Base-by-base conservation (phyloP, 2,113 vertebrate genomes). In the Oxygymnocypris stewartii region DNA sequence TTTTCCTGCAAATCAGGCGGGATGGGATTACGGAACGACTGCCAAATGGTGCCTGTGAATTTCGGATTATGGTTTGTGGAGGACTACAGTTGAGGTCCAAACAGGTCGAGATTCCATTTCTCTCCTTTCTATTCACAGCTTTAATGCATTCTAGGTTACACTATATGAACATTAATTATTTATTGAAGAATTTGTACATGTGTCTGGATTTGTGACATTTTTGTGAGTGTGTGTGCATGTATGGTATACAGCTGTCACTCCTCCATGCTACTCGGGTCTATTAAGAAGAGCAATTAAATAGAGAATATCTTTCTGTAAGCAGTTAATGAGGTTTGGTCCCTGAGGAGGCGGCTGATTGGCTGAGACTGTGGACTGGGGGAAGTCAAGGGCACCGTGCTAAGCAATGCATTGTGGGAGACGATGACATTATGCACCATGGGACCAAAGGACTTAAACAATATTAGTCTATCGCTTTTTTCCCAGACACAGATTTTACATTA, bases 181-280 rank as follows among this genome's bases (percentile, higher is more conserved):
- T 51, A 13, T 69, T 49, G 28, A 78, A 59, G 73, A 84, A 84
- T 73, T 76, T 79, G 85, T 78, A 67, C 78, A 75, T 67, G 42
- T 79, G 79, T 37, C 13, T n/a, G n/a, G n/a, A n/a, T n/a, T n/a
- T n/a, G n/a, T n/a, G n/a, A n/a, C n/a, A n/a, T 35, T 77, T 61
- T 85, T 47, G 59, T 84, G 51, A 49, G 82, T 90, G 89, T 84
- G 82, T 87, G 79, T 79, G 89, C 90, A 86, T 91, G 87, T 85
- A 87, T 86, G 90, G n/a, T 91, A 80, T 91, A 87, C 90, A 90
- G 92, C 91, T 93, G 92, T 92, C 87, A 90, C 90, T 91, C 89
- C 88, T 90, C 65, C 87, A 84, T 88, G 86, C 86, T 89, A 79
- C 57, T 84, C 81, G 25, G 75, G 80, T 89, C 84, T 87, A 85